These are phyloP conservation scores for Neoseiulus cucumeris DNA, from an alignment of 1,140 invertebrate species.

Conservation along the genomic window DNA sequence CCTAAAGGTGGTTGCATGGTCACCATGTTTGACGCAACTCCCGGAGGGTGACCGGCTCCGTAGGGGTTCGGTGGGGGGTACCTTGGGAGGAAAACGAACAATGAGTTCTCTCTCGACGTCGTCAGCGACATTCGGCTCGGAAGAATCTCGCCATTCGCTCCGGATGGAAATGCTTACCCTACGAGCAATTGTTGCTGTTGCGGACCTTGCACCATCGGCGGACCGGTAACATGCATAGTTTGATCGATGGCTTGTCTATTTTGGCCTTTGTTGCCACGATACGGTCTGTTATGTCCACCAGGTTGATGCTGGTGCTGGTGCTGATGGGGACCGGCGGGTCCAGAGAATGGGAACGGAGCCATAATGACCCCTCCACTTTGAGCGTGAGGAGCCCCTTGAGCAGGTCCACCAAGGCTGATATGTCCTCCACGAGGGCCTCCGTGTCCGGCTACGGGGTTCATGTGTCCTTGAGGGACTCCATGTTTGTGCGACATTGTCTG, in stretches of 20 bases:
- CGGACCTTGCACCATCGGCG: not conserved
- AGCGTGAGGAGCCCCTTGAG: not conserved
- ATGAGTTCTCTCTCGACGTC: not conserved
- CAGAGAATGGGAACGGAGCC: not conserved
- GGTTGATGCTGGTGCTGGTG: not conserved
- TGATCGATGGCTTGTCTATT: conserved; percentile 4
- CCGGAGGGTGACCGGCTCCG: not conserved
- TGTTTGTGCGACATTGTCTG: not conserved
- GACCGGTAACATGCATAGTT: not conserved
- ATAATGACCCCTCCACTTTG: not conserved
- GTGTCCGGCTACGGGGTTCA: not conserved
- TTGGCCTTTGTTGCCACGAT: not conserved
- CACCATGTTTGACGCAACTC: not conserved
- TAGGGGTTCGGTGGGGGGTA: not conserved
- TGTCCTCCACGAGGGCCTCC: not conserved
- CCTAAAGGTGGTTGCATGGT: not conserved
- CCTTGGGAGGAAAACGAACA: not conserved
- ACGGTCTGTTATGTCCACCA: not conserved
- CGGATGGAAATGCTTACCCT: not conserved
- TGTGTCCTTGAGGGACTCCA: not conserved
- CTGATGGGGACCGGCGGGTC: not conserved
- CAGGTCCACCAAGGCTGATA: not conserved
- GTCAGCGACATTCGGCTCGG: not conserved
- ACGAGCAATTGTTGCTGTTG: not conserved
- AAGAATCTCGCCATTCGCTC: not conserved